Base-by-base conservation (phyloP, 2,797 vertebrate species). In the Poecilia velifera region DNA sequence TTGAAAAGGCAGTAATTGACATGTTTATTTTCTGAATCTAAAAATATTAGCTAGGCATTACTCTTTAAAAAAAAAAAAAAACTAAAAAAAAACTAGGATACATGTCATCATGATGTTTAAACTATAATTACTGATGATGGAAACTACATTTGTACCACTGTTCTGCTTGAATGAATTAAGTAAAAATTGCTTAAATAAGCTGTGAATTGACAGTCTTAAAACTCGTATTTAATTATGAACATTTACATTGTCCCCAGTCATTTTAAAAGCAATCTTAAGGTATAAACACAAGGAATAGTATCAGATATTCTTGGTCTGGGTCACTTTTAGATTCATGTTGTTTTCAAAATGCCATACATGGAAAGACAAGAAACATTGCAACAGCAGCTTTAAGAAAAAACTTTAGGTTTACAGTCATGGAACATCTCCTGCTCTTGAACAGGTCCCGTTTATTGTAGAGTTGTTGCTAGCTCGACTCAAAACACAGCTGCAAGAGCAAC, bases 391-490 rank as follows among this genome's bases (percentile, higher is more conserved):
- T 39, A 39, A 20, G 62, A 53, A 64, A 22, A 39, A 39, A 39
- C 9, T 9, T 22, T 8, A 34, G 34, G 36, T 51, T 66, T 68
- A 68, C 39, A 10, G 16, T 10, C 3, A 68, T 41, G 36, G 64
- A 25, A 25, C 18, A 10, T 41, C 20, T 68, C 36, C 36, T 39
- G 64, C 16, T 25, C 36, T 68, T 41, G 36, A 68, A 39, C 10
- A 41, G 64, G 20, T 9, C 64, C 34, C 6, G 39, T n/a, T 43
- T 45, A 43, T 6, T 45, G 66, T 70, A 45, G 25, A 71, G 25
- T 5, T 45, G 64, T 10, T 68, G 64, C 36, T 41, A 89, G 79
- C 83, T 88, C 49, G 74, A 80, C 83, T 79, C 79, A 47, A 74
- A 86, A 84, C 80, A 79, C 75, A 62, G 84, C 74, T 51, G 46